Conservation (phyloP, 2,113 vertebrate genomes). For the Heterotis niloticus region DNA sequence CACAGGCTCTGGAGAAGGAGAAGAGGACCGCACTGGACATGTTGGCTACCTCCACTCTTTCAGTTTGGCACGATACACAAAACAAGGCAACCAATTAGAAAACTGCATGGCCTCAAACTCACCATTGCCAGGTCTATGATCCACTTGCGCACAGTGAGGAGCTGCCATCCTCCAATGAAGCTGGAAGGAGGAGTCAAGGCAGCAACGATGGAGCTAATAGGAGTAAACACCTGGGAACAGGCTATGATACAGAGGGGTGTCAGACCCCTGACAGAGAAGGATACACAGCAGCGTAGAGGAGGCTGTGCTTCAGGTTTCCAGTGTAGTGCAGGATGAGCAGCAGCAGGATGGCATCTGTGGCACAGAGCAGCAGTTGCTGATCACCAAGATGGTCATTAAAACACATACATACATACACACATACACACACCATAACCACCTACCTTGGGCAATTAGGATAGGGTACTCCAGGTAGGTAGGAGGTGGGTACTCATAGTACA, state of each 20-base stretch:
- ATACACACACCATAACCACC: conserved; percentile 23
- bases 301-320: conserved; percentile 64
- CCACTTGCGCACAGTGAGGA: conserved; percentile 77
- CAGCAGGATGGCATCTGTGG: conserved; percentile 79
- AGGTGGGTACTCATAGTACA: conserved; percentile 82
- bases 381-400: too few species aligned
- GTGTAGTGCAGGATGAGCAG: conserved; percentile 76
- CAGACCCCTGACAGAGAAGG: conserved; percentile 56
- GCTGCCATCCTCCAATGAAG: conserved; percentile 73
- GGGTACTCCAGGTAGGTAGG: conserved; percentile 90
- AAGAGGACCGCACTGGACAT: background rate
- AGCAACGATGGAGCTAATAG: background rate
- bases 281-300: conserved; percentile 74
- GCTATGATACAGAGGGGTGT: too few species aligned
- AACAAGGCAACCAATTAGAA: background rate
- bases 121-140: conserved; percentile 87
- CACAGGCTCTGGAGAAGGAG: conserved; percentile 77
- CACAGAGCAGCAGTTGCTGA: background rate
- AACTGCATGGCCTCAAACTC: conserved; percentile 26
- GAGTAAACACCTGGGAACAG: background rate
- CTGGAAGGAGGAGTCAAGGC: conserved; percentile 59
- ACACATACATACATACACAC: background rate
- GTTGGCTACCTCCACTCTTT: background rate
- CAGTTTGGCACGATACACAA: background rate
- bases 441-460: conserved; percentile 89